Evolutionary conservation across 1,140 invertebrate species (phyloP), one percentile per base, ranked within the genome.

Genomic region (Aleiodes sp.): DNA sequence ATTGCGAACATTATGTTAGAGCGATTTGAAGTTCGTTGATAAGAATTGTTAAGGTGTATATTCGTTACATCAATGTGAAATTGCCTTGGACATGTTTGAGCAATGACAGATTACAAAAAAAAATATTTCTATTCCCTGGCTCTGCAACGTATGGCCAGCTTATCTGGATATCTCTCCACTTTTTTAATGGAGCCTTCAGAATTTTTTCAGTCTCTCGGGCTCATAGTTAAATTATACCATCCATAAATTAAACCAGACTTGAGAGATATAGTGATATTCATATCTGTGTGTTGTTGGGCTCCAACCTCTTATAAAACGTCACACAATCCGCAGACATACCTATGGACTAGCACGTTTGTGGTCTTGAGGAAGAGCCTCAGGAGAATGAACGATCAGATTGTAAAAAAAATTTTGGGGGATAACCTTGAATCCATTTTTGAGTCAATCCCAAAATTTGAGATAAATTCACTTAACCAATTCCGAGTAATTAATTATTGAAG

Each of bases 251-350:
- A 12, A 16, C 21, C 46, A 52, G 9, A 52, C 21, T 43, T n/a
- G 39, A 43, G 39, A n/a, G 10, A 7, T 52, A 52, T 16, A 52
- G 16, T 10, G 46, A 8, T 52, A 21, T 59, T 46, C 61, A 60
- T 41, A 41, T 16, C 62, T 39, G 46, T 68, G 66, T 39, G 66
- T 37, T 62, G 66, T 68, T 39, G 35, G 19, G 59, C 66, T 62
- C 19, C 19, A 68, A 61, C 57, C 67, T 69, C 41, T 56, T 62
- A 56, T 43, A 29, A 56, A 19, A n/a, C 66, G 8, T 41, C 21
- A 63, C 39, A 29, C 28, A 43, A 69, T 39, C 67, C 67, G 19
- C 67, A 69, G 63, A 63, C 43, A 57, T 41, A 63, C 60, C 67
- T 41, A 69, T 69, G 60, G 56, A 63, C 41, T 63, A 31, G 14